phyloP scores from a whole-genome alignment of 2,888 invertebrate genomes.

The Andrena bucephala region DNA sequence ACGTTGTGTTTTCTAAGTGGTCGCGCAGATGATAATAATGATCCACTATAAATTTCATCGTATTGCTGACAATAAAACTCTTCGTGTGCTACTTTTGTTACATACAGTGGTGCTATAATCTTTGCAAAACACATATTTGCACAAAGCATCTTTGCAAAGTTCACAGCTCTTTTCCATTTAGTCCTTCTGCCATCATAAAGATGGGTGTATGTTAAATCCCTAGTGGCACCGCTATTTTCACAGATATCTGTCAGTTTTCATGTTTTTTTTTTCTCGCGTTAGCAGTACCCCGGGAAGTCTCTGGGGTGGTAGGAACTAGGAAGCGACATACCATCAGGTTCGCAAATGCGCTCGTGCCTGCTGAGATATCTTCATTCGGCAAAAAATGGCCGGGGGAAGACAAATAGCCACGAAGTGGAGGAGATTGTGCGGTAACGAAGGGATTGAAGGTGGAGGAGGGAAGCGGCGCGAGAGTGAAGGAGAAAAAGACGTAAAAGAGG shows the following conservation, averaged over 20 bases:
- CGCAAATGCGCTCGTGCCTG: slow-evolving; percentile 21
- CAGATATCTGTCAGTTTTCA: not conserved
- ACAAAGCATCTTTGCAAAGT: not conserved
- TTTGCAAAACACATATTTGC: no score
- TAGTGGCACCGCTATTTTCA: not conserved
- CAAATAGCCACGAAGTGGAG: slow-evolving; percentile 10
- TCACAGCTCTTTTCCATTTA: no score
- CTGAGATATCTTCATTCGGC: slow-evolving; percentile 30
- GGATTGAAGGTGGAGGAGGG: not conserved
- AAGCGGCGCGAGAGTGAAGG: not conserved
- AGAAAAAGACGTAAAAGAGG: slow-evolving; percentile 7
- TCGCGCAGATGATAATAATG: slow-evolving; percentile 28
- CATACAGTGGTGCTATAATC: no score
- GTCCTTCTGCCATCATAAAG: no score
- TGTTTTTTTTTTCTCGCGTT: not conserved
- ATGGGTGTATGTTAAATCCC: not conserved
- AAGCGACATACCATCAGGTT: not conserved
- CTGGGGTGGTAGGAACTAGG: not conserved
- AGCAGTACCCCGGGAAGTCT: not conserved
- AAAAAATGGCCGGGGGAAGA: slow-evolving; percentile 28
- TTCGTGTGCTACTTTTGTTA: not conserved
- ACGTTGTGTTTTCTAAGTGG: slow-evolving; percentile 17
- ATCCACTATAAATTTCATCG: slow-evolving; percentile 21
- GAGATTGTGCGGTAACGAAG: not conserved
- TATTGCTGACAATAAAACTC: no score